Percentiles rank a stretch among this genome's conserved stretches.
phyloP scores from a whole-genome alignment of 2,797 vertebrate genomes.

The Oreochromis grahami region DNA sequence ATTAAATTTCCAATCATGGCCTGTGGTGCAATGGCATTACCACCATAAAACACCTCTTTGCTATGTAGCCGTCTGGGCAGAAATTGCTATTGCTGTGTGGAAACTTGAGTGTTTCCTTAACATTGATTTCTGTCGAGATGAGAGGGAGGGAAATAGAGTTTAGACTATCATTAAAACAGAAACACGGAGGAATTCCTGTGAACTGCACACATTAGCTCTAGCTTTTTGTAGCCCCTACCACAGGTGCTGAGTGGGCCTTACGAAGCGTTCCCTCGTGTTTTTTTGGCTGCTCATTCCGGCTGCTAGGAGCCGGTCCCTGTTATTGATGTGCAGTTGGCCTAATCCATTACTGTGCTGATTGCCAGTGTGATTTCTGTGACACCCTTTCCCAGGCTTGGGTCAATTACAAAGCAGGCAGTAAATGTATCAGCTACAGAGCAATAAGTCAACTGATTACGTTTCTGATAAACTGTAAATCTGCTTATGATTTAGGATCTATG shows the following conservation, averaged over 20 bases:
- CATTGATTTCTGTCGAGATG: constrained; percentile 67
- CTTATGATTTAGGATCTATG: constrained; percentile 36
- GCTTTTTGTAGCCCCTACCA: constrained; percentile 32
- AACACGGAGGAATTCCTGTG: constrained; percentile 52
- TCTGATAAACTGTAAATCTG: constrained; percentile 44
- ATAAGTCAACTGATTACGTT: constrained; percentile 51
- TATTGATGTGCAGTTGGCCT: constrained; percentile 50
- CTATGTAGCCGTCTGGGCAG: constrained; percentile 50
- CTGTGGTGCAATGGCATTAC: constrained; percentile 60
- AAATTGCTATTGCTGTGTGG: constrained; percentile 63
- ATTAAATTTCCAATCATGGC: constrained; percentile 78
- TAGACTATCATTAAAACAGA: constrained; percentile 62
- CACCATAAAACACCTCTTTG: constrained; percentile 70
- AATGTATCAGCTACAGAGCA: constrained; percentile 48
- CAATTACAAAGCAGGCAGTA: constrained; percentile 53
- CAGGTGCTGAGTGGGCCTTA: constrained; percentile 59
- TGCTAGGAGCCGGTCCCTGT: constrained; percentile 31
- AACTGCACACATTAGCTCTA: constrained; percentile 40
- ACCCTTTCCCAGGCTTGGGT: constrained; percentile 47
- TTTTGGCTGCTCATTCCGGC: constrained; percentile 46
- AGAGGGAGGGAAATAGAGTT: constrained; percentile 50
- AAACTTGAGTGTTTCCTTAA: constrained; percentile 67
- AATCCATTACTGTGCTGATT: constrained; percentile 64
- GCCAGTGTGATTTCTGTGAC: constrained; percentile 58
- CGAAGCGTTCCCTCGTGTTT: constrained; percentile 53